Conservation (phyloP, 2,888 invertebrate species). For the Yponomeuta evonymella region DNA sequence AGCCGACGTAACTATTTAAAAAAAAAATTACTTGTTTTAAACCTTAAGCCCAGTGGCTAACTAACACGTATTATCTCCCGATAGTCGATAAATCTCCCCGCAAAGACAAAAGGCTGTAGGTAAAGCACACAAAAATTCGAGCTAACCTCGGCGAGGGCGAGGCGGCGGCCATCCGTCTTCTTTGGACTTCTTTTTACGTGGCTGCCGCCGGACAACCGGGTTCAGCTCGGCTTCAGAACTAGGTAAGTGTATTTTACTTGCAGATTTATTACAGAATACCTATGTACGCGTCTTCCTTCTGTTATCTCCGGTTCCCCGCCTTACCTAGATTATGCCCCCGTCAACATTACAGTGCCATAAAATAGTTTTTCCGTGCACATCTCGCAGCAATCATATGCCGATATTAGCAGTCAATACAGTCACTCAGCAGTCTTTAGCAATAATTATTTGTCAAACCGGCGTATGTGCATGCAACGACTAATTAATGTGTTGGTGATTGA, state of each 20-base stretch:
- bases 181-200: slow-evolving; percentile 38
- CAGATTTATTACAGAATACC: slow-evolving; percentile 6
- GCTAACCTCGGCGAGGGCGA: slow-evolving; percentile 30
- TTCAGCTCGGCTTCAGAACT: slow-evolving; percentile 10
- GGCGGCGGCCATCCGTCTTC: slow-evolving; percentile 42
- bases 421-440: no score
- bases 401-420: no score
- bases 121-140: slow-evolving; percentile 26
- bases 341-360: no score
- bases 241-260: slow-evolving; percentile 11
- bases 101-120: slow-evolving; percentile 5
- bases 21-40: not conserved
- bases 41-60: not conserved
- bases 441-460: no score
- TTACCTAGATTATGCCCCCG: no score
- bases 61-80: not conserved
- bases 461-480: no score
- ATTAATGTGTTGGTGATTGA: no score
- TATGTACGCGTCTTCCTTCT: no score
- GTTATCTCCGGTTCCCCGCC: no score
- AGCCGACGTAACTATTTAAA: not conserved
- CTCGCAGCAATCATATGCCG: no score
- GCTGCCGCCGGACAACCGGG: slow-evolving; percentile 20
- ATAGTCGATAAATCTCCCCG: not conserved
- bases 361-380: no score